Evolutionary conservation across 2,888 invertebrate species (phyloP), one percentile per base, ranked within the genome.

Genomic region (Macroteleia sp.): DNA sequence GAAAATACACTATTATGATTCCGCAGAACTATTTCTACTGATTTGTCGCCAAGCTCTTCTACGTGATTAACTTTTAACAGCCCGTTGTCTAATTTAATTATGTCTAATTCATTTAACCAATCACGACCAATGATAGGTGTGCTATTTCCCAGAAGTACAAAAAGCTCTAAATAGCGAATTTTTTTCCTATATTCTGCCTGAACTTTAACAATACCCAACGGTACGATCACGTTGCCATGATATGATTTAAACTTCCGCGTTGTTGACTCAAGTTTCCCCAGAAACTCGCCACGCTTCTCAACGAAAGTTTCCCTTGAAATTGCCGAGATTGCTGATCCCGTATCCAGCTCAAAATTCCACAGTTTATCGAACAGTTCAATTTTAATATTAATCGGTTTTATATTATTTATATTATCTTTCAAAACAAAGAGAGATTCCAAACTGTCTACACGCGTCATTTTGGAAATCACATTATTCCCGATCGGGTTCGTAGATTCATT

Each of bases 111-210:
- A 1, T 17, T 5, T 5, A 64, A 66, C 70, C 71, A 59, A 1
- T 70, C 42, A 3, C 66, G 14, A 6, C 73, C 73, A 3, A 82
- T 25, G 1, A 74, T 54, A 1, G 71, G 64, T 8, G 77, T 46
- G n/a, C 66, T 73, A 6, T 70, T 20, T 5, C 71, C 80, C 25
- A 74, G 80, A n/a, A 64, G 42, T n/a, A 69, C 59, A 50, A 80
- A 73, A 6, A 61, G 16, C 1, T 74, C 62, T 0, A 57, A 17
- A 20, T 34, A 1, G 0, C 25, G 19, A 1, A 4, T 9, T 19
- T 12, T 17, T 4, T 3, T 3, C 0, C 20, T 42, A 34, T 25
- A 54, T 22, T 32, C 44, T 3, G 32, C 54, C 28, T 2, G 5
- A 16, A 75, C 71, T 2, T 59, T 42, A 0, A 69, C 6, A n/a